These are phyloP conservation scores for Charina bottae DNA, from an alignment of 2,113 vertebrate species.

Conservation along the genomic window DNA sequence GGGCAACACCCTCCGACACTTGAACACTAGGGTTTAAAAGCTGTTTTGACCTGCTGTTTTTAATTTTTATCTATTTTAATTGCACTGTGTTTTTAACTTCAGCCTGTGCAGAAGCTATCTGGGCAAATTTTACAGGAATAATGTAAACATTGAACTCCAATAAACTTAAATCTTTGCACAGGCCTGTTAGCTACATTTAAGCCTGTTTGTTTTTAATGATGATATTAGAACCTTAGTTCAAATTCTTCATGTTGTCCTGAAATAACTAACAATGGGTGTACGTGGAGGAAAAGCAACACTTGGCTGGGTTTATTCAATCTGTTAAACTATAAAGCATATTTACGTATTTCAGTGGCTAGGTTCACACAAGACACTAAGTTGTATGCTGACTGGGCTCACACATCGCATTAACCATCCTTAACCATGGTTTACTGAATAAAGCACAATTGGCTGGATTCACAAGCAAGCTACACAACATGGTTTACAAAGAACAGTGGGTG, in stretches of 20 bases:
- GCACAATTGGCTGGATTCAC: background rate
- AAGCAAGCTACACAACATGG: background rate
- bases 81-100: background rate
- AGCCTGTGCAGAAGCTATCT: background rate
- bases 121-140: background rate
- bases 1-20: background rate
- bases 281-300: background rate
- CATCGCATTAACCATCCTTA: background rate
- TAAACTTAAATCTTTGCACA: background rate
- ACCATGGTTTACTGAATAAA: background rate
- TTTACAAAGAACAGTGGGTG: background rate
- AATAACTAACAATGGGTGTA: background rate
- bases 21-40: background rate
- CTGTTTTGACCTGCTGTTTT: background rate
- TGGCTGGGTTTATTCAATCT: background rate
- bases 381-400: background rate
- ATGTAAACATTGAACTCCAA: background rate
- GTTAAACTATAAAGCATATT: background rate
- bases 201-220: background rate
- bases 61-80: background rate
- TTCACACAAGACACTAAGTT: background rate
- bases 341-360: background rate
- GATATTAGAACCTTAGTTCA: background rate
- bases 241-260: background rate
- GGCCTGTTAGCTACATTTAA: background rate